phyloP scores from a whole-genome alignment of 2,113 vertebrate genomes.

The Bufo gargarizans region DNA sequence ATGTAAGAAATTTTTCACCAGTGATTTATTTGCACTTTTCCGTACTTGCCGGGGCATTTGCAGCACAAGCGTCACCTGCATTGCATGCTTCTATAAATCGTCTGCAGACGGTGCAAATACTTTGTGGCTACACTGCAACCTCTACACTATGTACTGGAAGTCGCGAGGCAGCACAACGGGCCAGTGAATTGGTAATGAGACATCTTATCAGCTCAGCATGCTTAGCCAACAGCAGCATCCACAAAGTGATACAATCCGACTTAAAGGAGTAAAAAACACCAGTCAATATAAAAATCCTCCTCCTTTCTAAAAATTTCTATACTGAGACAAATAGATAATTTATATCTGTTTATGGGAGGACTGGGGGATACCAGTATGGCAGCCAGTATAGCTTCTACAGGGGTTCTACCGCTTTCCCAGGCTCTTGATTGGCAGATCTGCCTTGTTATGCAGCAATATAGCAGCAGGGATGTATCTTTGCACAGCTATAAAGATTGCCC shows the following conservation, averaged over 20 bases:
- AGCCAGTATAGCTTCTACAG: background rate
- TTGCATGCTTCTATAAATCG: constrained; percentile 34
- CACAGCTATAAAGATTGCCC: background rate
- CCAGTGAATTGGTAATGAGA: constrained; percentile 16
- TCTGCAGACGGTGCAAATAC: constrained; percentile 30
- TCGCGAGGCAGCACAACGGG: background rate
- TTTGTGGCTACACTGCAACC: constrained; percentile 39
- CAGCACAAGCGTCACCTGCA: constrained; percentile 28
- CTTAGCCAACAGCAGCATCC: background rate
- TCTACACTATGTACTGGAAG: background rate
- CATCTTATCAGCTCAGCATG: background rate
- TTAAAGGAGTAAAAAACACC: background rate
- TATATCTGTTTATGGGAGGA: background rate
- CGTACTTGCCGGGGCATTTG: constrained; percentile 32
- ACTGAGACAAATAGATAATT: too few relatives aligned
- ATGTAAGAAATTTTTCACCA: too few relatives aligned
- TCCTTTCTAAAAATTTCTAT: too few relatives aligned
- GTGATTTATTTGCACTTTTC: background rate
- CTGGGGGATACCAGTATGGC: background rate
- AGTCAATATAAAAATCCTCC: background rate
- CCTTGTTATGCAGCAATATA: background rate
- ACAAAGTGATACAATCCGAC: constrained; percentile 3
- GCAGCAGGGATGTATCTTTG: background rate
- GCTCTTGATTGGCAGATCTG: background rate
- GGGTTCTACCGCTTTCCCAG: background rate